These are phyloP conservation scores for Calephelis perditalis DNA, from an alignment of 2,888 invertebrate genomes.

Conservation along the genomic window DNA sequence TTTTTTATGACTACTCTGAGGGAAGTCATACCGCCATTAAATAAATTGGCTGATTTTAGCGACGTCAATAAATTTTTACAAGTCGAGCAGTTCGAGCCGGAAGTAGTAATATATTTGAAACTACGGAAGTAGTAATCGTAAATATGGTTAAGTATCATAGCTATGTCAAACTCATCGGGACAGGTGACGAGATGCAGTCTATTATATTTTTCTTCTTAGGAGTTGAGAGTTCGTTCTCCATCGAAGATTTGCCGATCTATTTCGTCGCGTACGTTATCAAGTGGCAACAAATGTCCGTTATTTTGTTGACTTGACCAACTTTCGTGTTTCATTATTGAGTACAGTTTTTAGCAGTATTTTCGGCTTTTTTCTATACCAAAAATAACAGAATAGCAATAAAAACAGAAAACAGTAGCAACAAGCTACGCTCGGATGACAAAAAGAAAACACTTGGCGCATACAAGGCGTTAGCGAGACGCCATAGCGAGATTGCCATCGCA, in stretches of 20 bases:
- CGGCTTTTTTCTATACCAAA: too few relatives aligned
- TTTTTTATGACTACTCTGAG: constrained; percentile 12
- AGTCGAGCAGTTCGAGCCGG: constrained; percentile 10
- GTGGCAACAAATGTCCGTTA: not conserved
- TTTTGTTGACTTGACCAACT: too few relatives aligned
- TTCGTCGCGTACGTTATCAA: not conserved
- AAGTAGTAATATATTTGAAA: too few relatives aligned
- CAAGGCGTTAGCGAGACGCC: too few relatives aligned
- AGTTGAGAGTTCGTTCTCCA: not conserved
- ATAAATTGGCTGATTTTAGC: constrained; percentile 9
- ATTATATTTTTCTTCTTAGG: not conserved
- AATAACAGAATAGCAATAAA: too few relatives aligned
- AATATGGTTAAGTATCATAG: constrained; percentile 11
- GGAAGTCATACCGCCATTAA: constrained; percentile 12
- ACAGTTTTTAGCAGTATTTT: too few relatives aligned
- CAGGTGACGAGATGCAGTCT: constrained; percentile 1
- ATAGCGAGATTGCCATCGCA: too few relatives aligned
- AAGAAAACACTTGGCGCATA: too few relatives aligned
- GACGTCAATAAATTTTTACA: constrained; percentile 7
- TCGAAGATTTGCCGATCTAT: not conserved
- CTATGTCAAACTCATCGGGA: constrained; percentile 8
- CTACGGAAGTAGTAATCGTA: constrained; percentile 4
- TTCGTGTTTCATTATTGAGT: too few relatives aligned
- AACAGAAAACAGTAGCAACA: too few relatives aligned
- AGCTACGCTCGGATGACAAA: too few relatives aligned